Evolutionary conservation across 1,140 invertebrate species (phyloP).

Genomic region (Paralvinella palmiformis): DNA sequence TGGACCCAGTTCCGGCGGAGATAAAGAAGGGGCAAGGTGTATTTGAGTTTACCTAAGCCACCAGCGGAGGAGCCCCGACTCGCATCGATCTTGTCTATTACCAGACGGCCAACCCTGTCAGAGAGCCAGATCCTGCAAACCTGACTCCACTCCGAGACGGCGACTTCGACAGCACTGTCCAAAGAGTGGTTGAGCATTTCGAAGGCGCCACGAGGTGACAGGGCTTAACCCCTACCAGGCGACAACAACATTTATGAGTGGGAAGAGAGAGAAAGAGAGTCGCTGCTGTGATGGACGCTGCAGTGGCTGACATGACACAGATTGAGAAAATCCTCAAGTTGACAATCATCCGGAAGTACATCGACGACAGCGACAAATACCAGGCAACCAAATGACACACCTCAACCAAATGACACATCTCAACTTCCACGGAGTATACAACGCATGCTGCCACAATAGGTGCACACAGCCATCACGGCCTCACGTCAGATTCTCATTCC

Average conservation of each 20-base stretch:
- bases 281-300: conserved; percentile 2
- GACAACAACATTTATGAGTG: conserved; percentile 3
- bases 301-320: conserved; percentile 1
- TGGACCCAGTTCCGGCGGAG: conserved; percentile 9
- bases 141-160: conserved; percentile 13
- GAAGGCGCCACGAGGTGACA: conserved; percentile 5
- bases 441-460: background rate
- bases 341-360: background rate
- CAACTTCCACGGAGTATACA: too few species aligned
- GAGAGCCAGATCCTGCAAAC: conserved; percentile 11
- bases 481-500: too few species aligned
- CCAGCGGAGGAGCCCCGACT: background rate
- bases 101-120: conserved; percentile 17
- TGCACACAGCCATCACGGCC: conserved; percentile 1
- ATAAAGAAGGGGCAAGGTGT: conserved; percentile 2
- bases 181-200: conserved; percentile 12
- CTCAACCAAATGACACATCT: background rate
- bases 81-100: conserved; percentile 11
- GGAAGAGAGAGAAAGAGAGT: conserved; percentile 4
- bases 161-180: conserved; percentile 8
- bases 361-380: conserved; percentile 15
- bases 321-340: conserved; percentile 1
- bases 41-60: background rate
- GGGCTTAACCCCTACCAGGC: conserved; percentile 5
- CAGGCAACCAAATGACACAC: background rate